Base-by-base conservation (phyloP, 2,113 vertebrate genomes). In the Narcine bancroftii region DNA sequence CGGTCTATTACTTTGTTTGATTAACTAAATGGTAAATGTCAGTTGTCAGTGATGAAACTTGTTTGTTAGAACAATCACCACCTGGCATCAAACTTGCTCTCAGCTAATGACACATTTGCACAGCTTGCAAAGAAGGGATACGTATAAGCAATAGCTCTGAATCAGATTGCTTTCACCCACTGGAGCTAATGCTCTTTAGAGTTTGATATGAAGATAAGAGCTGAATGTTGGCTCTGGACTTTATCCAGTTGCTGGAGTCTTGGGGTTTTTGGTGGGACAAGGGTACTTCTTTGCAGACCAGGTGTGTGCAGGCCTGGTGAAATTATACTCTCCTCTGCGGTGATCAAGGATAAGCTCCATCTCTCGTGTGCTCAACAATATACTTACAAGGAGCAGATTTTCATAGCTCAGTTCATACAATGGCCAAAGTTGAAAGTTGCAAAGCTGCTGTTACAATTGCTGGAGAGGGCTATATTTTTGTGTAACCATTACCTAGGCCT, bases 1-100 rank as follows among this genome's bases (percentile, higher is more conserved):
- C 2, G 53, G 15, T 87, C 33, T 39, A 63, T 87, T 60, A 36
- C 53, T 36, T 53, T 87, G 53, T 56, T 87, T 87, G 60, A 87
- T 63, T 87, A 87, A 60, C 77, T 60, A 87, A 60, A 87, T 87
- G 81, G 50, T 87, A 87, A 63, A 87, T 87, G 81, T 87, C 81
- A 87, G 81, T 53, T 87, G 81, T 53, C 81, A 24, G n/a, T 87
- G 60, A 60, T n/a, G 19, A 63, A 63, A 63, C 81, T 87, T 87
- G 53, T 36, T 87, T 63, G 81, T 60, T 87, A 56, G 53, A 42
- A 36, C n/a, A 36, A 24, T 21, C 15, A 19, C 53, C 81, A 21
- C 81, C n/a, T 63, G 53, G 15, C n/a, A 21, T 87, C 6, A 87
- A 36, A 87, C 33, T 3, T 33, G 36, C 33, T 81, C 33, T 29